A percentile compares a stretch with the other conserved stretches of the same genome.
These are phyloP conservation scores for Vombatus ursinus DNA, from an alignment of 2,113 vertebrate genomes.

Conservation along the genomic window DNA sequence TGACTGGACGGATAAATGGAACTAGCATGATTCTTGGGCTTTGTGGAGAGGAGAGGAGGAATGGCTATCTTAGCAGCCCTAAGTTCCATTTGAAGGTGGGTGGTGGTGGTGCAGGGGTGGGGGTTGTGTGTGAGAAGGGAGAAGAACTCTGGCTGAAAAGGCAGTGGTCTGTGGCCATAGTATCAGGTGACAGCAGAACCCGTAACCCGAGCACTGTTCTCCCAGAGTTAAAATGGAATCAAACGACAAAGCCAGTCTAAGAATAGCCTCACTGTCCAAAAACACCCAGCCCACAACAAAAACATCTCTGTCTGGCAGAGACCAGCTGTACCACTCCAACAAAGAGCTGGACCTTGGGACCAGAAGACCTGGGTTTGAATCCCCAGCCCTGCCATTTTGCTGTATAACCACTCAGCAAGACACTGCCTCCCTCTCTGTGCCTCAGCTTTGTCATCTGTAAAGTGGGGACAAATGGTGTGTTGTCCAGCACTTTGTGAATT, in stretches of 20 bases:
- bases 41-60: neutral
- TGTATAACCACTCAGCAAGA: neutral
- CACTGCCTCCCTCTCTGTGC: conserved; percentile 7
- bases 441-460: conserved; percentile 6
- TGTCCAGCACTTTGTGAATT: conserved; percentile 15
- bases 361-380: neutral
- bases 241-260: neutral
- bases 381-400: neutral
- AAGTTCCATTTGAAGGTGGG: neutral
- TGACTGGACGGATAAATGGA: neutral
- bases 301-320: conserved; percentile 2
- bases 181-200: conserved; percentile 3
- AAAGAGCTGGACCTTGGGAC: neutral
- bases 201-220: neutral
- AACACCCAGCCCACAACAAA: conserved; percentile 7
- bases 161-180: neutral
- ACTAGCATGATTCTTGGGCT: neutral
- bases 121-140: neutral
- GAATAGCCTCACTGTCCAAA: neutral
- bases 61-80: neutral
- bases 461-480: neutral
- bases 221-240: conserved; percentile 1
- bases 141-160: neutral
- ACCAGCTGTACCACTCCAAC: neutral
- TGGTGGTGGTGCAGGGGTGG: neutral